Evolutionary conservation across 2,113 vertebrate genomes (phyloP), one percentile per base, ranked within the genome.

Genomic region (Elephas maximus): DNA sequence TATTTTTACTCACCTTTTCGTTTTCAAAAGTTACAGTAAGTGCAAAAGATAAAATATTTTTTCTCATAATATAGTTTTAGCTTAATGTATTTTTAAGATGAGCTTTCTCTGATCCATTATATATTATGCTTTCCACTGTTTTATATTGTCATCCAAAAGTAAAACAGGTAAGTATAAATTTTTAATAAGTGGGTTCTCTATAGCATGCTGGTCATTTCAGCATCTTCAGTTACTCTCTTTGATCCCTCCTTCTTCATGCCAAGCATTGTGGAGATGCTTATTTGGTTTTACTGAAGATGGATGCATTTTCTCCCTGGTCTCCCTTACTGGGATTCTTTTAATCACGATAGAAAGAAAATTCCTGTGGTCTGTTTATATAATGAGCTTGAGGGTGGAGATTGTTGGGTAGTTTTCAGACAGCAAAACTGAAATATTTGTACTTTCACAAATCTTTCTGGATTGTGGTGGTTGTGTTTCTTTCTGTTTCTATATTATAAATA

Each of bases 121-220:
- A 44, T 76, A 77, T 94, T 67, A 53, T 30, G 71, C 9, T 88
- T 93, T 71, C 57, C 15, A 51, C 6, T 71, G 30, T 86, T 90
- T 94, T 81, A 44, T 63, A 92, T 94, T 97, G 73, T 53, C 65
- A 88, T 89, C 48, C 79, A 86, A 94, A 94, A 94, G 20, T 81
- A 53, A 90, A 94, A 90, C 10, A 74, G 12, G 6, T 26, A 67
- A 80, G 11, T 69, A 71, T 63, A 81, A 89, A 76, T 79, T 94
- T 90, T 71, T 45, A 81, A 44, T 87, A 71, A 77, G 23, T 88
- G 74, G 44, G 12, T 86, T 81, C 14, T 90, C 51, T 53, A 63
- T 63, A 80, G 3, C 7, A 41, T 11, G 26, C 1, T 63, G n/a
- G 4, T 86, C 9, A 57, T 57, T 44, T 86, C 73, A 86, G 48